Evolutionary conservation across 2,888 invertebrate genomes (phyloP), one percentile per base, ranked within the genome.

Genomic region (Anticlea derivata): DNA sequence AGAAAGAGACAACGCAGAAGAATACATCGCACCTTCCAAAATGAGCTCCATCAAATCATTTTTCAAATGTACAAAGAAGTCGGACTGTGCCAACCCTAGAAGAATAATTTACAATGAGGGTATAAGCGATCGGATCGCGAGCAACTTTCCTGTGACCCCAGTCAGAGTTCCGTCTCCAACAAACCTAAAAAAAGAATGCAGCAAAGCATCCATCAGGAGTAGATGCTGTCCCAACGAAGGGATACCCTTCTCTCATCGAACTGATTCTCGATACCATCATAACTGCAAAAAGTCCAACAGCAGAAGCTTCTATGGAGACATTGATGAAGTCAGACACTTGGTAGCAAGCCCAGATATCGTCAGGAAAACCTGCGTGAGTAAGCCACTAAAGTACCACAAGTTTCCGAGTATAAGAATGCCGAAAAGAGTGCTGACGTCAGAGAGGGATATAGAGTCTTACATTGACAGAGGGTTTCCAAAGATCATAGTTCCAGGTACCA

Each of bases 81-180:
- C 38, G 26, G 39, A 51, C n/a, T 27, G 13, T 12, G 8, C 0
- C 8, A 26, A 24, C 13, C 49, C 59, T 1, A 70, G 75, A 37
- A 80, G 66, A 53, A 72, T 67, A 10, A 49, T 83, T 24, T 85
- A 84, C 55, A 84, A 85, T 40, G 85, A 86, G 60, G 85, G 84
- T 8, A 84, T 84, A 11, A 75, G 75, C 52, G 78, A 84, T 40
- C 23, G 26, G 0, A 53, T 70, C 13, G 56, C 68, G 0, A 45
- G 61, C 20, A 52, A 48, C 2, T 35, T 56, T 26, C 60, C 58
- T 2, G 12, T 53, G n/a, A 7, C 29, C 6, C 27, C 61, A 0
- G 37, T 38, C 0, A 35, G 12, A 7, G 10, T 41, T 2, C 54
- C 62, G 5, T 44, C 55, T 26, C 57, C 58, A 7, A 33, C 29